Base-by-base conservation (phyloP, 2,113 vertebrate genomes). In the Anolis carolinensis region DNA sequence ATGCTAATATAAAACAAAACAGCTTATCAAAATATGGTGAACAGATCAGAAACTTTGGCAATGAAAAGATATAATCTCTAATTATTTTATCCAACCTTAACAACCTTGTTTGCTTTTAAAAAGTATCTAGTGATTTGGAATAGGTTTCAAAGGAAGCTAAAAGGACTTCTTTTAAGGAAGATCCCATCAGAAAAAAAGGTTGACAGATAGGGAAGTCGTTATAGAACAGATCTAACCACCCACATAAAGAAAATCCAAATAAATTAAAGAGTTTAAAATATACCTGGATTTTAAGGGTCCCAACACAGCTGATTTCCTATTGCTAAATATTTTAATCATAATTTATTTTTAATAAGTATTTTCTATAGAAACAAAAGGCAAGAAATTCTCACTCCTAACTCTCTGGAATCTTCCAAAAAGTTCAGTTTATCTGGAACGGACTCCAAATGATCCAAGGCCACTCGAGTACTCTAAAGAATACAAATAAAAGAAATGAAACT, bases 371-470 rank as follows among this genome's bases (percentile, higher is more conserved):
- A 95, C 84, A 93, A 59, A 96, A 95, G 91, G 52, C 52, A 95
- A 94, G 87, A 91, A 27, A 75, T 93, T 74, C 95, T 96, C 75
- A 98, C 98, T 95, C 96, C 96, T 55, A 94, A 93, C 83, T 97
- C 96, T 95, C 94, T 98, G 91, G 97, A 96, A 90, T 97, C 96
- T 88, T 98, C 97, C 86, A 98, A 94, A 25, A 98, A 94, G 95
- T 92, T 97, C 59, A 96, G 94, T 92, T 98, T 98, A 91, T 98
- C 98, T 88, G 98, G 98, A 88, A 98, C 95, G 75, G 97, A 97
- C 88, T 99, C 98, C 95, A 98, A 95, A 96, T 98, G 97, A 87
- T 98, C 96, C 93, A 98, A 88, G 81, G 98, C 97, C 91, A 96
- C 89, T 93, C 89, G 97, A 62, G 97, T 98, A 95, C 96, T 98